A percentile compares a stretch with the other conserved stretches of the same genome.
Evolutionary conservation across 1,140 invertebrate species (phyloP).

Genomic region (Hypothenemus hampei): DNA sequence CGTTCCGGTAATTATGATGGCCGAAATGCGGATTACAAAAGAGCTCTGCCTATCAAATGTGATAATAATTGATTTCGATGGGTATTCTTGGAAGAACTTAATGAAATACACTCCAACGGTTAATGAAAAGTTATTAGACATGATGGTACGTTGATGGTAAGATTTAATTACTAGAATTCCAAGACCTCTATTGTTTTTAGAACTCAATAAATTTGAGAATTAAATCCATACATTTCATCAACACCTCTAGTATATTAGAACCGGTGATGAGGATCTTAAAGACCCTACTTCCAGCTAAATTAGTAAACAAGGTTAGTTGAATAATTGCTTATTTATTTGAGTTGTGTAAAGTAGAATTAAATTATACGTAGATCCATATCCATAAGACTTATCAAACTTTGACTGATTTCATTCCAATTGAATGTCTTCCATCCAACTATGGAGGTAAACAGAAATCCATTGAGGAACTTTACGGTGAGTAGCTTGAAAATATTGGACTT

Average conservation of each 20-base stretch:
- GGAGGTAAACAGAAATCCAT: slow-evolving; percentile 37
- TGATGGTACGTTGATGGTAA: too few species aligned
- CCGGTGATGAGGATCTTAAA: slow-evolving; percentile 22
- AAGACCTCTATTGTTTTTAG: too few species aligned
- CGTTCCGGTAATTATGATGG: slow-evolving; percentile 24
- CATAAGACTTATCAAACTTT: slow-evolving; percentile 31
- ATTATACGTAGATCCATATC: slow-evolving; percentile 34
- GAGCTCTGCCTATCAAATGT: slow-evolving; percentile 25
- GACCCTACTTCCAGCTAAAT: slow-evolving; percentile 18
- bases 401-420: slow-evolving; percentile 32
- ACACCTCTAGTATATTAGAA: slow-evolving; percentile 16
- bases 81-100: slow-evolving; percentile 19
- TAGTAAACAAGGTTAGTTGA: slow-evolving; percentile 21
- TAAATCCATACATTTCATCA: slow-evolving; percentile 23
- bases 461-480: slow-evolving; percentile 36
- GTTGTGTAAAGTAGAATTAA: neutral
- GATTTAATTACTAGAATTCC: neutral
- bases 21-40: slow-evolving; percentile 20
- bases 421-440: slow-evolving; percentile 41
- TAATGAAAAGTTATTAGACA: slow-evolving; percentile 23
- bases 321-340: neutral
- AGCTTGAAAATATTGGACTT: slow-evolving; percentile 16
- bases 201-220: slow-evolving; percentile 23
- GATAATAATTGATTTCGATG: slow-evolving; percentile 20
- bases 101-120: slow-evolving; percentile 31